Evolutionary conservation across 64 coral and sea anemone genomes (phyloP), one percentile per base, ranked within the genome.

Genomic region (Montipora foliosa): DNA sequence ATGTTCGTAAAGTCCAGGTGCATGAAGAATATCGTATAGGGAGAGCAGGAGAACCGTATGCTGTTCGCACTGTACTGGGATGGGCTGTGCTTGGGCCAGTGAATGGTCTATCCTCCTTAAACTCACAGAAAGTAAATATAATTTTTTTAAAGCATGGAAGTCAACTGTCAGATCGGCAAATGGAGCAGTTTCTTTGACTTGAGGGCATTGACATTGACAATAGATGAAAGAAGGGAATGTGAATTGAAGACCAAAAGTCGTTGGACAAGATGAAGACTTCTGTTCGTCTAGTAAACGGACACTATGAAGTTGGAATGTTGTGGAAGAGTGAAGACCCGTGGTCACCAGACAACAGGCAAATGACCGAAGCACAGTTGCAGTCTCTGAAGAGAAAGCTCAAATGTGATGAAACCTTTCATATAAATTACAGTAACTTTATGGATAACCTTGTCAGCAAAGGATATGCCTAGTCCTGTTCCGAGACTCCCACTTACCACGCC

Each of bases 21-120:
- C 90, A 92, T 16, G 70, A 91, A 67, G 87, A 89, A 77, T 17
- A 55, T 14, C 52, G 49, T 17, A 79, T 29, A 20, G 87, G 86
- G 29, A 58, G 22, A 67, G 14, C 79, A 70, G 83, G 84, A 76
- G 92, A 94, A 20, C 77, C 92, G 1, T 93, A 90, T 93, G 95
- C 95, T 79, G 95, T 92, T 45, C 80, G 87, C 17, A 93, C 87
- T 5, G n/a, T 82, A 21, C 49, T 92, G 14, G 77, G 94, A 37
- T 92, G 87, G 95, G 51, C 91, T 5, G 67, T 96, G 47, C 64
- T 91, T 47, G 92, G 92, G 15, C 92, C 89, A 82, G 76, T 94
- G 70, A 67, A 78, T 47, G 29, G n/a, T 74, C 69, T 37, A 50
- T 72, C 79, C 11, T 29, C 2, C 68, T 37, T 69, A 37, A 79